Evolutionary conservation across 2,797 vertebrate genomes (phyloP), one percentile per base, ranked within the genome.

Genomic region (Corythornis leucogaster): DNA sequence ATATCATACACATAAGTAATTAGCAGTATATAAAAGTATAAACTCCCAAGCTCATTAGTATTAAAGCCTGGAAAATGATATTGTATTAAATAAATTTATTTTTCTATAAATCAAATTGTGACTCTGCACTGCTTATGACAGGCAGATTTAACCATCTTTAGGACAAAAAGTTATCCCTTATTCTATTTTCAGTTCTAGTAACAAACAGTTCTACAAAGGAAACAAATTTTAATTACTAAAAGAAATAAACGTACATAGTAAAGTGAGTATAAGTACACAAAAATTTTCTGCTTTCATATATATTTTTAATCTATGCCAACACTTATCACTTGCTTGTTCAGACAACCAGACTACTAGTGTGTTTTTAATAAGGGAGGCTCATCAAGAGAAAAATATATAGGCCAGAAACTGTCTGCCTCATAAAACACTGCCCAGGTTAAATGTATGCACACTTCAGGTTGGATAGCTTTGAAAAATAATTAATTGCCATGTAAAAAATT

Each of bases 1-100:
- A 10, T 7, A 69, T 67, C 31, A 24, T 5, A 33, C 7, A 45
- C 4, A 1, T 9, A 43, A 70, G 7, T 68, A 24, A 45, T 63
- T 15, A 51, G 19, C 4, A 66, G 17, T 13, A 28, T 26, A 31
- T 61, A 42, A 61, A 91, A 82, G 15, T 43, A 46, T n/a, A 64
- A 74, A 30, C 5, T 69, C 55, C 19, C 7, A 11, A 50, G 6
- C 8, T 89, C 74, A 30, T 89, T 58, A 80, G 50, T 55, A 48
- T 62, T 81, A 87, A 66, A 66, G 15, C 14, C 46, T 75, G 38
- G 54, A 68, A 89, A 93, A 76, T 85, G 8, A 87, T 31, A 62
- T 43, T 78, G 92, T 74, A 83, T 75, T 69, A 91, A 80, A 87
- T 57, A 69, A 92, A 73, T 83, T 63, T 63, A 24, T 90, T 54